Percentiles rank a stretch among this genome's conserved stretches.
phyloP scores from a whole-genome alignment of 2,113 vertebrate genomes.

The Morphnarchus princeps region DNA sequence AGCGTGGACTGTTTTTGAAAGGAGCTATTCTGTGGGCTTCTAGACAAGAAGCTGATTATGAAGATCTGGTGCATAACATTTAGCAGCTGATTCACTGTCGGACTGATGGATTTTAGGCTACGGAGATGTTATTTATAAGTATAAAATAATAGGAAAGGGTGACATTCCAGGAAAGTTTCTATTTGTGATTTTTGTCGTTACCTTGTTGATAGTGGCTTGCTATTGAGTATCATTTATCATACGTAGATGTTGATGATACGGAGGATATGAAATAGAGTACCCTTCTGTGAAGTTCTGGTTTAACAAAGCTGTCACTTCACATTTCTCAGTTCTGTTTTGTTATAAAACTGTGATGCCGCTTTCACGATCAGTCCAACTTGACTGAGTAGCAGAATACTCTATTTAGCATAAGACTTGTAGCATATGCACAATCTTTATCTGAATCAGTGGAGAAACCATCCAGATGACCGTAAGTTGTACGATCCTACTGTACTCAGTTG shows the following conservation, averaged over 20 bases:
- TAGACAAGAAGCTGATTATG: neutral
- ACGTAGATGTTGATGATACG: neutral
- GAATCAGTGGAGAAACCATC: neutral
- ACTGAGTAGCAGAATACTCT: neutral
- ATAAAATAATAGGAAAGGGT: neutral
- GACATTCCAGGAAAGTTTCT: neutral
- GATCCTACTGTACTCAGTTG: neutral
- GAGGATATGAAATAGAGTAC: neutral
- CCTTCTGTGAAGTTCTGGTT: neutral
- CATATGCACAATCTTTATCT: neutral
- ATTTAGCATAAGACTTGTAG: neutral
- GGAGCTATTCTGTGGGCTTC: neutral
- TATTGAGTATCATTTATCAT: neutral
- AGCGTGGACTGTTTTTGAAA: neutral
- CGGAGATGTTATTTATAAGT: neutral
- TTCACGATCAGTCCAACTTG: neutral
- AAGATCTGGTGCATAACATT: neutral
- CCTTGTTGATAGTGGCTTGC: neutral
- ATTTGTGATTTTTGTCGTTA: neutral
- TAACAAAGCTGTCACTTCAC: neutral
- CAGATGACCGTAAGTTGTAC: neutral
- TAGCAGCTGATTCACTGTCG: neutral
- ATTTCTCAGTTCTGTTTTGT: neutral
- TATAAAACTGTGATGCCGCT: neutral
- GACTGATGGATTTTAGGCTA: neutral